Evolutionary conservation across 2,888 invertebrate species (phyloP), one percentile per base, ranked within the genome.

Genomic region (Litoditis marina): DNA sequence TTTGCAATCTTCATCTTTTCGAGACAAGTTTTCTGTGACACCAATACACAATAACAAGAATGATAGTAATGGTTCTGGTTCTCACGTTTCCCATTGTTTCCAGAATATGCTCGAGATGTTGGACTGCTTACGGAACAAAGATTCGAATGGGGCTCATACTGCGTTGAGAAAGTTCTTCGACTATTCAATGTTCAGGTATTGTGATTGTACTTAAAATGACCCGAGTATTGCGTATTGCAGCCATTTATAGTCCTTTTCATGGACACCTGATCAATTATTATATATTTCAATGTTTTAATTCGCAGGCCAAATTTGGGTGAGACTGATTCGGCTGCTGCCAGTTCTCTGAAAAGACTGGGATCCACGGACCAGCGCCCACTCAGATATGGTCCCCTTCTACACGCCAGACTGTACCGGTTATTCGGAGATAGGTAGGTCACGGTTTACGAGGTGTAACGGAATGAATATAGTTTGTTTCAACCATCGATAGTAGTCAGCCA

Each of bases 341-440:
- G 19, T n/a, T 30, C 19, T 7, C 5, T 34, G 32, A 56, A 56
- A 11, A 49, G 56, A 27, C 19, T 71, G 2, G 65, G 56, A 11
- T 34, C 44, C 0, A 46, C 63, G 6, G 55, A 54, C 31, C 60
- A 66, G 25, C 31, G 39, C 13, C 51, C 68, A 0, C 36, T 73
- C 27, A 53, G 65, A 52, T 70, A 63, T 32, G 73, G 66, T 3
- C 69, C 73, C 7, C 52, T 73, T 19, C 34, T 73, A 7, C 57
- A 59, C 7, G 73, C 64, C 13, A 49, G 69, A 46, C 36, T 73
- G 13, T 44, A 51, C 25, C 19, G 68, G 19, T 5, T 68, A 0
- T 68, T 70, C 30, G 73, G 73, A 28, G 63, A 73, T 36, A 30
- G 22, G 72, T 69, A 30, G 46, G 28, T 27, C 11, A n/a, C n/a